These are phyloP conservation scores for Physella acuta DNA, from an alignment of 1,140 invertebrate genomes.

Conservation along the genomic window DNA sequence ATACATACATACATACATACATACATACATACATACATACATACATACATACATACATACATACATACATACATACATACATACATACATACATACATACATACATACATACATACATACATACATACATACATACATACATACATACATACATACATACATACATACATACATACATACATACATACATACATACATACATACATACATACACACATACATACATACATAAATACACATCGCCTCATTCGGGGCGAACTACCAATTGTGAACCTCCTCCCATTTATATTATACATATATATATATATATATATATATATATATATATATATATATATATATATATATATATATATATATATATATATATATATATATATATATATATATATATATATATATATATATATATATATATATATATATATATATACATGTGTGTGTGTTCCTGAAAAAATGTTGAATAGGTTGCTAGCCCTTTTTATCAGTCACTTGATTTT, in stretches of 20 bases:
- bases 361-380: neutral
- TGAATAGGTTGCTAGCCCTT: too few relatives aligned
- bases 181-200: constrained; percentile 14
- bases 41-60: too few relatives aligned
- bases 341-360: neutral
- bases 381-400: neutral
- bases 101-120: constrained; percentile 12
- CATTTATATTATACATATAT: neutral
- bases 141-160: constrained; percentile 22
- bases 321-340: too few relatives aligned
- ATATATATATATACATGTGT: neutral
- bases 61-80: too few relatives aligned
- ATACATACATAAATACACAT: neutral
- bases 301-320: too few relatives aligned
- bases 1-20: too few relatives aligned
- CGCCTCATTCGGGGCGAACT: too few relatives aligned
- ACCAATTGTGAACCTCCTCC: neutral
- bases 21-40: too few relatives aligned
- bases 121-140: constrained; percentile 31
- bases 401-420: neutral
- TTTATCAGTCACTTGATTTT: too few relatives aligned
- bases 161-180: constrained; percentile 3
- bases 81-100: too few relatives aligned
- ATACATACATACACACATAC: neutral
- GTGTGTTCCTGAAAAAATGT: too few relatives aligned